Conservation (phyloP, 2,113 vertebrate genomes). For the Phycodurus eques region DNA sequence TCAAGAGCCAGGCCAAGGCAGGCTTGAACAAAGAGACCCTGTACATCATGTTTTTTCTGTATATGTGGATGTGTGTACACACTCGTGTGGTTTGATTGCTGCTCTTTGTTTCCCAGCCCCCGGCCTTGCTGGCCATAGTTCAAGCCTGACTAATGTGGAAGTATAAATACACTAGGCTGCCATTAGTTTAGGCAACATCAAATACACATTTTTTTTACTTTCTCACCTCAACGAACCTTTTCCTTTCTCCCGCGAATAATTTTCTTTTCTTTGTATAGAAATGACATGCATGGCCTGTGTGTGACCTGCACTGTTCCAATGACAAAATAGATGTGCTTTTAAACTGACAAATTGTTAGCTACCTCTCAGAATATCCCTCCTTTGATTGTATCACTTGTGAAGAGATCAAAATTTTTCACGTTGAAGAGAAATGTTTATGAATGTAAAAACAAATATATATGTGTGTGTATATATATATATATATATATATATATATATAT, state of each 20-base stretch:
- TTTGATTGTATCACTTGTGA: neutral
- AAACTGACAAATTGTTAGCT: neutral
- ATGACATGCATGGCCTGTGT: neutral
- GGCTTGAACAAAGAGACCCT: conserved; percentile 65
- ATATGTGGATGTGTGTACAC: conserved; percentile 11
- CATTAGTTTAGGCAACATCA: conserved; percentile 57
- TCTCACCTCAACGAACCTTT: conserved; percentile 57
- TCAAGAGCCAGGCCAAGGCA: conserved; percentile 42
- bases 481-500: no score
- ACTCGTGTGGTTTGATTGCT: conserved; percentile 50
- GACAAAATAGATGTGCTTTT: conserved; percentile 14
- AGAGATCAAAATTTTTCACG: neutral
- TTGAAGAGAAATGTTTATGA: neutral
- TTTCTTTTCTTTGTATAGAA: conserved; percentile 34
- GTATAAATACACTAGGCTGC: conserved; percentile 70
- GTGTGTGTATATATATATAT: no score
- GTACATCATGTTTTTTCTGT: conserved; percentile 48
- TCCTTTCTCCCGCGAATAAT: conserved; percentile 42
- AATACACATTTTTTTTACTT: conserved; percentile 65
- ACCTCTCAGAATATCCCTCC: neutral
- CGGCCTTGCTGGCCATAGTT: conserved; percentile 58
- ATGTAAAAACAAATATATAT: neutral
- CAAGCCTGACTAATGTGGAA: conserved; percentile 67
- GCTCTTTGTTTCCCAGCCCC: conserved; percentile 66
- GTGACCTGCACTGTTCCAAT: conserved; percentile 12